Percentiles rank a stretch among this genome's conserved stretches.
Conservation (phyloP, 2,113 vertebrate species). For the Toxostoma redivivum region DNA sequence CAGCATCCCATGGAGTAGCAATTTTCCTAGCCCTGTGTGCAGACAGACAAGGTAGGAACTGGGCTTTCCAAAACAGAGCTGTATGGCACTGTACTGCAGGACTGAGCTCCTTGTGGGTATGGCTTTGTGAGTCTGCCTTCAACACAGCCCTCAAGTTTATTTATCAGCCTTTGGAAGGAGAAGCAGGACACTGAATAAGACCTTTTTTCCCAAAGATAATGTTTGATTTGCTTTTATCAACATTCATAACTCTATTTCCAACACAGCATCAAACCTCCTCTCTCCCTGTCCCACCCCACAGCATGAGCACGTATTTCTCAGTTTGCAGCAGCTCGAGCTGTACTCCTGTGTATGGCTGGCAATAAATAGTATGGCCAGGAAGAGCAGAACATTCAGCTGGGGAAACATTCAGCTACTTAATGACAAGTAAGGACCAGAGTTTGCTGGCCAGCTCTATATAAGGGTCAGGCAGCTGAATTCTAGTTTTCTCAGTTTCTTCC, state of each 20-base stretch:
- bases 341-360: not conserved
- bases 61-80: not conserved
- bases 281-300: not conserved
- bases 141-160: not conserved
- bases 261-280: not conserved
- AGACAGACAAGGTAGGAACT: not conserved
- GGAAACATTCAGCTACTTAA: not conserved
- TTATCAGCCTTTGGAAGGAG: not conserved
- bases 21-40: not conserved
- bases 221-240: not conserved
- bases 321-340: not conserved
- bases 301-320: fast-evolving
- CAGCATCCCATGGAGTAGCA: not conserved
- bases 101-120: not conserved
- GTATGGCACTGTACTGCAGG: not conserved
- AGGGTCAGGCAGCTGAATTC: not conserved
- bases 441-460: not conserved
- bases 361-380: not conserved
- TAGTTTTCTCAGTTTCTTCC: not conserved
- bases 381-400: not conserved
- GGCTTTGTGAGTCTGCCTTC: not conserved
- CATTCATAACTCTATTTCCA: not conserved
- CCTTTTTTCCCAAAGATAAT: not conserved
- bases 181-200: not conserved
- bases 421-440: not conserved